Base-by-base conservation (phyloP, 2,113 vertebrate species). In the Melanocharis versteri region DNA sequence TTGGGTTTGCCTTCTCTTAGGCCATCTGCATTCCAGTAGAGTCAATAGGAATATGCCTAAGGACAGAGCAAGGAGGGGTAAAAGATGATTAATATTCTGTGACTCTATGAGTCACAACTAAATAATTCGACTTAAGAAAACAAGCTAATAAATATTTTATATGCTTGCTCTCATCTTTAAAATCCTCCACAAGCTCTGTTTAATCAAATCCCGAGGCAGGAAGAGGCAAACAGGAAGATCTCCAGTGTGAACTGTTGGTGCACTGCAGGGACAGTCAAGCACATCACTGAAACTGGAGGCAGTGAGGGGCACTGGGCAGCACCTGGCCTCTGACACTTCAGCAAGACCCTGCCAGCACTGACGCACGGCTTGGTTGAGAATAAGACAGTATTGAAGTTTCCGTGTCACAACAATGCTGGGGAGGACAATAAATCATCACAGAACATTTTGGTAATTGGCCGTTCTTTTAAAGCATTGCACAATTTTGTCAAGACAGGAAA, bases 401-500 rank as follows among this genome's bases (percentile, higher is more conserved):
- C 72, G 56, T 81, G 93, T 92, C 83, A 83, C 76, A 93, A 60
- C 45, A 53, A 5, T 3, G 31, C 11, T 45, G 51, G 44, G 35
- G 72, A 77, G 51, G 37, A 75, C 65, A 81, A 87, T 81, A 95
- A 90, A 86, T 83, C 50, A 89, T 35, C 72, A 51, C 33, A 83
- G 73, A 89, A 42, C 75, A 78, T 90, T 75, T 56, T 58, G 82
- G 65, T 42, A 86, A 77, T 35, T 1, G 15, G 64, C 13, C 47
- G 18, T 72, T 93, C 81, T 50, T 96, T 62, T 66, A 94, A 96
- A 50, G 44, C 2, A 40, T 44, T 88, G 87, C 75, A 93, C 69
- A 92, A 91, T 72, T 89, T 64, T 91, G 28, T 72, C 83, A 94
- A 90, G 90, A 68, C 31, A 87, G 85, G 81, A 96, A 93, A 88